Evolutionary conservation across 2,797 vertebrate genomes (phyloP), one percentile per base, ranked within the genome.

Genomic region (Peromyscus aztecus): DNA sequence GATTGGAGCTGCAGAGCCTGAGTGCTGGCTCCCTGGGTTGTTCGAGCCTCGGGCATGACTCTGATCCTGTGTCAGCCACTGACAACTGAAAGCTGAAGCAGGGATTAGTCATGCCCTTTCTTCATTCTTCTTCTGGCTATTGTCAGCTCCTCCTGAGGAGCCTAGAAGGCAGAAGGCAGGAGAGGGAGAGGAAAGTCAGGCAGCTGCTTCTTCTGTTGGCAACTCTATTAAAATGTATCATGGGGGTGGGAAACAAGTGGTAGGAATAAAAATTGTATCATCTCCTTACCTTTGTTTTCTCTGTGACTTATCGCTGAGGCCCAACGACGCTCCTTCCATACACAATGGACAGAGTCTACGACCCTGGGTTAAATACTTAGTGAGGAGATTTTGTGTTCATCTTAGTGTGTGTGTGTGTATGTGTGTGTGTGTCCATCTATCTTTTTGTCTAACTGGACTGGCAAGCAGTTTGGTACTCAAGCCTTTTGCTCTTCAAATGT

Each of bases 51-150:
- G 73, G 96, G 61, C 90, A 57, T 19, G 31, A 90, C 93, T 97
- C 93, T 97, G 93, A 97, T 97, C 90, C 57, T 94, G 94, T 90
- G 90, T 94, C 94, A 96, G 96, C 90, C 92, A 78, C 49, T 95
- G 96, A 93, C 88, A 96, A 65, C 61, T 40, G 73, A 55, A 84
- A 94, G 78, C 29, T 13, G 78, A 95, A 52, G 84, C 27, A 24
- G 77, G 52, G 37, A 83, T 94, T 86, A 91, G 69, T 90, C 69
- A 91, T 80, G 75, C 57, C 27, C 75, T 97, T 96, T 94, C 59
- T 90, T 97, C 23, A 29, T 94, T 49, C 34, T 92, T 97, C 83
- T 91, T 81, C 14, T 57, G 81, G 46, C 55, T 92, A 14, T 67
- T 90, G 49, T 76, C 90, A 93, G 52, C 13, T 91, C 9, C 31